Evolutionary conservation across 2,888 invertebrate species (phyloP).

Genomic region (Ceraclea dissimilis): DNA sequence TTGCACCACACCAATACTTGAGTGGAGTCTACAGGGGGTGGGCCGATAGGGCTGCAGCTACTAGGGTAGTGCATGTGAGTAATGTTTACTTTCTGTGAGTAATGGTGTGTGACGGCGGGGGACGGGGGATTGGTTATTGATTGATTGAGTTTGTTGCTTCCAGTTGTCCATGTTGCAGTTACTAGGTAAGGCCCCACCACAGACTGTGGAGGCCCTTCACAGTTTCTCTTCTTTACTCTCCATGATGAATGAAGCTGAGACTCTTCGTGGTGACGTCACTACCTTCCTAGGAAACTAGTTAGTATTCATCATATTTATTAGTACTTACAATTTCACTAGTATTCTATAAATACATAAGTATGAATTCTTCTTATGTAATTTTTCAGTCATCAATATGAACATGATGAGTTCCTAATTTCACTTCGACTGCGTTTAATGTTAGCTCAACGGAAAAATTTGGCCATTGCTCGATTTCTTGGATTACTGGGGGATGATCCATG

Average conservation of each 20-base stretch:
- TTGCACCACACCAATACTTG: conserved; percentile 13
- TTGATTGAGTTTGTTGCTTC: not conserved
- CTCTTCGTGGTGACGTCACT: conserved; percentile 32
- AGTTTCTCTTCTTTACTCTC: conserved; percentile 31
- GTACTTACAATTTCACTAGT: no score
- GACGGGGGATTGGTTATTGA: not conserved
- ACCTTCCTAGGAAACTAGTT: conserved; percentile 15
- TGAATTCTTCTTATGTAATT: not conserved
- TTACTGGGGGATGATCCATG: conserved; percentile 11
- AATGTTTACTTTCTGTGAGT: no score
- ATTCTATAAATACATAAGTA: no score
- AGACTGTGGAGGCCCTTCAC: conserved; percentile 36
- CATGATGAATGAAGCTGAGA: conserved; percentile 16
- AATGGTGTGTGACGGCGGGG: not conserved
- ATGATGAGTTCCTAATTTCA: conserved; percentile 13
- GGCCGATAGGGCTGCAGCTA: conserved; percentile 15
- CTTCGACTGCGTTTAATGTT: conserved; percentile 1
- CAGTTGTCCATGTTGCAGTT: conserved; percentile 44
- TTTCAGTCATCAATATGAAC: conserved; percentile 13
- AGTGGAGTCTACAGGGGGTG: conserved; percentile 12
- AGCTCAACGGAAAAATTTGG: conserved; percentile 3
- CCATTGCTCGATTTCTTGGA: not conserved
- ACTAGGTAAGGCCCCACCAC: conserved; percentile 33
- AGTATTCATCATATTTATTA: conserved; percentile 2
- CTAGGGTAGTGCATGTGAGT: conserved; percentile 13